Evolutionary conservation across 2,888 invertebrate genomes (phyloP).

Genomic region (Lathronympha strigana): DNA sequence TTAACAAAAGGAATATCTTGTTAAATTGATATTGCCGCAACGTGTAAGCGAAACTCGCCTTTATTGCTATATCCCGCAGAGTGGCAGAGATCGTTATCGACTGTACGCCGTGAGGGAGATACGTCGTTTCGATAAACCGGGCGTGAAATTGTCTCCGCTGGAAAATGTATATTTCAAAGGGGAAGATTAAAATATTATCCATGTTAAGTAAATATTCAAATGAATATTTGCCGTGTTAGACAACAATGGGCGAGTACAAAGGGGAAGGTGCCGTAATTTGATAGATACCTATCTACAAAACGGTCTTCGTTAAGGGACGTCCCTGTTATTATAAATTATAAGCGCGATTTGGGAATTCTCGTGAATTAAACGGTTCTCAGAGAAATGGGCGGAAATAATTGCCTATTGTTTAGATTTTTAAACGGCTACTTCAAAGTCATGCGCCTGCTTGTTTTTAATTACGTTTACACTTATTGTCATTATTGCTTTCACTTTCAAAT

Average conservation of each 20-base stretch:
- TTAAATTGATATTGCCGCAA: slow-evolving; percentile 80
- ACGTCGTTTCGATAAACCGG: slow-evolving; percentile 65
- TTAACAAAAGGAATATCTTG: slow-evolving; percentile 85
- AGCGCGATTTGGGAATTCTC: slow-evolving; percentile 78
- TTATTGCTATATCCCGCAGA: slow-evolving; percentile 47
- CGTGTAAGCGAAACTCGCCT: slow-evolving; percentile 62
- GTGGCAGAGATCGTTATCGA: slow-evolving; percentile 58
- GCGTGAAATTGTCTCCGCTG: slow-evolving; percentile 83
- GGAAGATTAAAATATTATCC: slow-evolving; percentile 86
- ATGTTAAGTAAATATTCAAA: slow-evolving; percentile 86
- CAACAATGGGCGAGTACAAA: slow-evolving; percentile 76
- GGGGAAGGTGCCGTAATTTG: slow-evolving; percentile 80
- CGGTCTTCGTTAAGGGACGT: slow-evolving; percentile 79
- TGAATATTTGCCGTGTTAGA: slow-evolving; percentile 85
- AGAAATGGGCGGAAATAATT: slow-evolving; percentile 60
- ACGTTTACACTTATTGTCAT: slow-evolving; percentile 4
- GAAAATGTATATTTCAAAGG: slow-evolving; percentile 85
- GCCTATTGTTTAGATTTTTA: slow-evolving; percentile 47
- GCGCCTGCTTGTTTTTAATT: slow-evolving; percentile 30
- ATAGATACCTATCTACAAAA: slow-evolving; percentile 84
- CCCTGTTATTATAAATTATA: slow-evolving; percentile 82
- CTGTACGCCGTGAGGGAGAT: slow-evolving; percentile 57
- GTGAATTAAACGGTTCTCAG: slow-evolving; percentile 72
- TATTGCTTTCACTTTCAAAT: slow-evolving; percentile 21
- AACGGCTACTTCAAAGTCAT: slow-evolving; percentile 36